These are phyloP conservation scores for Cephus cinctus DNA, from an alignment of 1,140 invertebrate genomes.

Conservation along the genomic window DNA sequence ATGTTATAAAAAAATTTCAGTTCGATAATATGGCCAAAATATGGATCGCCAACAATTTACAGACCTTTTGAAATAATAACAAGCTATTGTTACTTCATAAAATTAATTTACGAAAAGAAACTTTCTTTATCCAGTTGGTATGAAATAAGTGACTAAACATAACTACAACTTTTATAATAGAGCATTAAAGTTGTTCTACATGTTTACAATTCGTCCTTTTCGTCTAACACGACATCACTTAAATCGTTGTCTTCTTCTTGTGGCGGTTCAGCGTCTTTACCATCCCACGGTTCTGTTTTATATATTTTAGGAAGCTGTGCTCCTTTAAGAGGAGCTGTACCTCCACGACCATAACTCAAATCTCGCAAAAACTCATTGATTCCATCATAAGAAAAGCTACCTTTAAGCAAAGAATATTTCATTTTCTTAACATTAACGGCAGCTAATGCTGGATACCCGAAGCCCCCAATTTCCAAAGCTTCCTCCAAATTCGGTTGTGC, in stretches of 20 bases:
- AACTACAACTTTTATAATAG: too few species aligned
- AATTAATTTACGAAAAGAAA: too few species aligned
- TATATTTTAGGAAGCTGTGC: slow-evolving; percentile 79
- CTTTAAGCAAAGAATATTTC: slow-evolving; percentile 92
- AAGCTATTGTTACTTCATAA: too few species aligned
- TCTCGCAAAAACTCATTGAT: slow-evolving; percentile 95
- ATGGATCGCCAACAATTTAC: too few species aligned
- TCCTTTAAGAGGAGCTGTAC: slow-evolving; percentile 86
- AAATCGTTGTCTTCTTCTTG: slow-evolving; percentile 92
- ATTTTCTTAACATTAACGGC: slow-evolving; percentile 96
- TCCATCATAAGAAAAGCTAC: slow-evolving; percentile 92
- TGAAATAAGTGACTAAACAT: too few species aligned
- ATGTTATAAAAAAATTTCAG: too few species aligned
- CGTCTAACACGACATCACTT: slow-evolving; percentile 86
- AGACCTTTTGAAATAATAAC: too few species aligned
- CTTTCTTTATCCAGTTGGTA: too few species aligned
- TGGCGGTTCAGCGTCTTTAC: slow-evolving; percentile 90
- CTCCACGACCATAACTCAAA: slow-evolving; percentile 91
- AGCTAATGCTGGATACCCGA: slow-evolving; percentile 91
- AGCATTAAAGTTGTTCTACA: too few species aligned
- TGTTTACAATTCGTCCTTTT: slow-evolving; percentile 79
- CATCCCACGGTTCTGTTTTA: slow-evolving; percentile 86
- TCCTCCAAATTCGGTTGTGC: slow-evolving; percentile 83
- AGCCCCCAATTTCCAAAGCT: slow-evolving; percentile 90
- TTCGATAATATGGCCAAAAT: too few species aligned